Base-by-base conservation (phyloP, 2,113 vertebrate species). In the Phocoena sinus region DNA sequence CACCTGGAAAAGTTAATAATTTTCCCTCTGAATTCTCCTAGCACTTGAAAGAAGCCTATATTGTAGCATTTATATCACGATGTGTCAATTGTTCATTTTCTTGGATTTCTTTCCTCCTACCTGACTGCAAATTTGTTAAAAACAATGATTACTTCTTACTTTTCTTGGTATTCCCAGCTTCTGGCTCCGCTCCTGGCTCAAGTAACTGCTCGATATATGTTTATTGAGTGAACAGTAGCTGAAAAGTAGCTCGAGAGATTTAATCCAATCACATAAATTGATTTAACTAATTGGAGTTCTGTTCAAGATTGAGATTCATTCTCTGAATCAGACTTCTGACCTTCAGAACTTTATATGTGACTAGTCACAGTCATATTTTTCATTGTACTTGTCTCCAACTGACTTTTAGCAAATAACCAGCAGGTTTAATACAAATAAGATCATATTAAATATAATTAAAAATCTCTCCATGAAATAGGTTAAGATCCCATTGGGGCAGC, bases 371-470 rank as follows among this genome's bases (percentile, higher is more conserved):
- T 91, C 76, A 44, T 92, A 89, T 95, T 96, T 97, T 96, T 91
- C 65, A 92, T 95, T 94, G 83, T 97, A n/a, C 70, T 82, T 92
- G 65, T 90, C 83, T 96, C 97, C 95, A 97, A 56, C 95, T 94
- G 96, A 96, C 87, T 97, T 97, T 92, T 82, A 95, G 85, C 95
- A 97, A 96, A 93, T 96, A 97, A 96, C 84, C 88, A 86, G 53
- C 93, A 98, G 93, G 41, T 97, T 97, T 98, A 96, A 96, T 94
- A 97, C 76, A 96, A 95, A 97, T 97, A 91, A 94, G 67, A 96
- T 93, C 81, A 96, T 94, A 91, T 96, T 96, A 96, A 98, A 96
- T 91, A 97, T 95, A 98, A 98, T 98, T 98, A 96, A 97, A 97
- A 97, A 96, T 92, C 94, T 95, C 95, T 95, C 89, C 93, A 94